Evolutionary conservation across 2,113 vertebrate genomes (phyloP).

Genomic region (Cyanocitta stelleri): DNA sequence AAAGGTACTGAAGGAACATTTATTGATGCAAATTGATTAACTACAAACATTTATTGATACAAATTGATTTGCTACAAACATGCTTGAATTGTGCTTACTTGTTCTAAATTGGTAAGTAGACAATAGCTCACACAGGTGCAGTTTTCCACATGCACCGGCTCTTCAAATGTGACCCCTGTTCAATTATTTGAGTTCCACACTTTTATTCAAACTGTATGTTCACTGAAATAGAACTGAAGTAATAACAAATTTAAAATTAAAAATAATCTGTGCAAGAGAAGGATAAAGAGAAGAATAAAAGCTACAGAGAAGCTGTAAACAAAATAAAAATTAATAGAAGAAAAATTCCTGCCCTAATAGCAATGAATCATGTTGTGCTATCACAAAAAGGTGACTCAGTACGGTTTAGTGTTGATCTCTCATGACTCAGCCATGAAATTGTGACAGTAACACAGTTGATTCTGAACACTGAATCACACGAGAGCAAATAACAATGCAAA

Average conservation of each 20-base stretch:
- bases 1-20: not conserved
- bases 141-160: not conserved
- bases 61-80: not conserved
- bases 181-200: fast-evolving
- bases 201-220: not conserved
- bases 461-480: not conserved
- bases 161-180: not conserved
- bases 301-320: not conserved
- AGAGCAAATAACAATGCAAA: not conserved
- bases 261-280: not conserved
- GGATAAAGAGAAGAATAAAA: not conserved
- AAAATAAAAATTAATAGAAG: not conserved
- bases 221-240: not conserved
- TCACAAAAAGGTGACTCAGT: not conserved
- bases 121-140: not conserved
- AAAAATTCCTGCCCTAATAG: not conserved
- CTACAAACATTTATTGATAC: not conserved
- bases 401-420: not conserved
- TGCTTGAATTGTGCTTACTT: not conserved
- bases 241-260: not conserved
- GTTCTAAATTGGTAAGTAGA: not conserved
- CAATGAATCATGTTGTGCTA: not conserved
- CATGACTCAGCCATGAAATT: slow-evolving; percentile 29
- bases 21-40: not conserved
- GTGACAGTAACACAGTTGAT: not conserved